A percentile compares a stretch with the other conserved stretches of the same genome.
phyloP scores from a whole-genome alignment of 2,888 invertebrate species.

The Agrotis ipsilon region DNA sequence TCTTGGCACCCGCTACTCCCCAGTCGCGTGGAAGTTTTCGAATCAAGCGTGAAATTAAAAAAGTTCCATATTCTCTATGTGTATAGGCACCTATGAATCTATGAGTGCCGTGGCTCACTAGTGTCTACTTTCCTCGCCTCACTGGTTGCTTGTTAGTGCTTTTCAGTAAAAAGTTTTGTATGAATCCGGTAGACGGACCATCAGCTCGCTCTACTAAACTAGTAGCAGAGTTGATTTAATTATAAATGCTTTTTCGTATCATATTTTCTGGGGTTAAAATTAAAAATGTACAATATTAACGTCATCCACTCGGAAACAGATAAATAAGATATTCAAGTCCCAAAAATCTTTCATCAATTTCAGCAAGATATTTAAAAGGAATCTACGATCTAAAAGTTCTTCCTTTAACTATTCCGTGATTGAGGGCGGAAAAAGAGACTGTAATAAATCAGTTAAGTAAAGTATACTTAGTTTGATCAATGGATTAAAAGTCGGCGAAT shows the following conservation, averaged over 20 bases:
- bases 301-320: not conserved
- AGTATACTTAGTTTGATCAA: slow-evolving; percentile 63
- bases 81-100: slow-evolving; percentile 70
- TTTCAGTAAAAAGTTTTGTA: slow-evolving; percentile 68
- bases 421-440: slow-evolving; percentile 67
- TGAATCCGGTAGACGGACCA: slow-evolving; percentile 52
- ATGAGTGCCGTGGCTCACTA: slow-evolving; percentile 65
- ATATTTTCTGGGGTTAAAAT: not conserved
- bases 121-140: slow-evolving; percentile 68
- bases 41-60: slow-evolving; percentile 90
- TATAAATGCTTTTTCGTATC: slow-evolving; percentile 48
- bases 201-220: slow-evolving; percentile 53
- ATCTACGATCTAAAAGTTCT: slow-evolving; percentile 61
- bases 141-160: slow-evolving; percentile 68
- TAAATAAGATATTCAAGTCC: not conserved
- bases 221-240: slow-evolving; percentile 53
- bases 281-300: not conserved
- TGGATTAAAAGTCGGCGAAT: slow-evolving; percentile 50
- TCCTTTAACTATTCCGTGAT: slow-evolving; percentile 61
- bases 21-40: slow-evolving; percentile 78
- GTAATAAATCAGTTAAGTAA: slow-evolving; percentile 71
- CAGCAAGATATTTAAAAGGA: slow-evolving; percentile 8
- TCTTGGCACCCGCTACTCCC: slow-evolving; percentile 73
- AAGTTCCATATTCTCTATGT: slow-evolving; percentile 81
- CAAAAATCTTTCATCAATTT: slow-evolving; percentile 4